phyloP scores from a whole-genome alignment of 2,888 invertebrate genomes.

The Zhengitettix transpicula region DNA sequence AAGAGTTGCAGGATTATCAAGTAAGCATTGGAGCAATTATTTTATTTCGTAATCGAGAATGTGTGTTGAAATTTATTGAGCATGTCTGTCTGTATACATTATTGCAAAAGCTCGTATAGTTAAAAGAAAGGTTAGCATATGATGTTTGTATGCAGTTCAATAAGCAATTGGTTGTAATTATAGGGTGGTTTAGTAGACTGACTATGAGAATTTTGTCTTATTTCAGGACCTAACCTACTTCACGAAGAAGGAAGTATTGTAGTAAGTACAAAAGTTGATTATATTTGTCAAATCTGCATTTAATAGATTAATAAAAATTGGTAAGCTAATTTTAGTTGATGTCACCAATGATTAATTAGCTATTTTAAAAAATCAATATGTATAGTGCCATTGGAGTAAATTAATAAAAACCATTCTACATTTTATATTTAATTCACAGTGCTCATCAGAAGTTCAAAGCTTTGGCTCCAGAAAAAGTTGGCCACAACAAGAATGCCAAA shows the following conservation, averaged over 20 bases:
- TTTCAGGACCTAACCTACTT: constrained; percentile 83
- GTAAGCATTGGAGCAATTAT: constrained; percentile 27
- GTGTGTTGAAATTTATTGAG: not conserved
- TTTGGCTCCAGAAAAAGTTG: constrained; percentile 76
- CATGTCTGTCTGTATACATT: not conserved
- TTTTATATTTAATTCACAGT: constrained; percentile 31
- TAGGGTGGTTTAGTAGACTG: no score
- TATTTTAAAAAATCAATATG: not conserved
- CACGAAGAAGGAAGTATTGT: constrained; percentile 79
- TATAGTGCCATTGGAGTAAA: not conserved
- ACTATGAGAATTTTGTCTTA: constrained; percentile 11
- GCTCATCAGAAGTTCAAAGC: constrained; percentile 82
- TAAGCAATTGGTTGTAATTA: no score
- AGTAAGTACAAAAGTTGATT: constrained; percentile 43
- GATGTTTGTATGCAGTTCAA: no score
- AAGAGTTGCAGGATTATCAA: constrained; percentile 82
- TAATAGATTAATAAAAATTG: no score
- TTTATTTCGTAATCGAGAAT: not conserved
- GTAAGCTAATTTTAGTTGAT: no score
- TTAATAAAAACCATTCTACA: not conserved
- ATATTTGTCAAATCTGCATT: not conserved
- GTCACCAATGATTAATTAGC: not conserved
- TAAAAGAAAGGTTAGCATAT: no score
- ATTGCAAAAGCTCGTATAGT: no score
- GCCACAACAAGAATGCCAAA: constrained; percentile 74